A percentile compares a stretch with the other conserved stretches of the same genome.
Conservation (phyloP, 2,113 vertebrate species). For the Passer domesticus region DNA sequence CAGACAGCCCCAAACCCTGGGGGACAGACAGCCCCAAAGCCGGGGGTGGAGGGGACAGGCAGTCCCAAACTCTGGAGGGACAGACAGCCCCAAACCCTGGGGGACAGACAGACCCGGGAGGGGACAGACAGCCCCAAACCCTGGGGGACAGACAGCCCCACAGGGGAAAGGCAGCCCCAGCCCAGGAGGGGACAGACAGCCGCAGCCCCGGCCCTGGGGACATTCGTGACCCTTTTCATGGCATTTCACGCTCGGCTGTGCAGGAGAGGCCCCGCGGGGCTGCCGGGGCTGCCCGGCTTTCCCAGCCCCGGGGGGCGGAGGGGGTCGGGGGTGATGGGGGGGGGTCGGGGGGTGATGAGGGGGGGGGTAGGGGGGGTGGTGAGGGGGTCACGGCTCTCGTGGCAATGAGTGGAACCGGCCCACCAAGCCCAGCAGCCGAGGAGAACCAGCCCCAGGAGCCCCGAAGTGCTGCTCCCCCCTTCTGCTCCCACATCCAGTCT, state of each 20-base stretch:
- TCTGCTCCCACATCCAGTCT: not conserved
- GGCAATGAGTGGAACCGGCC: not conserved
- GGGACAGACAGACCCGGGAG: no score
- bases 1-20: no score
- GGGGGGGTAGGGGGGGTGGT: not conserved
- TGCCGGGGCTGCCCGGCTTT: not conserved
- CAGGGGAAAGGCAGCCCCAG: not conserved
- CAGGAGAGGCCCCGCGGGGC: not conserved
- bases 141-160: no score
- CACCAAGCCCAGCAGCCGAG: not conserved
- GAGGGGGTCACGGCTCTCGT: not conserved
- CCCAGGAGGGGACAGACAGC: not conserved
- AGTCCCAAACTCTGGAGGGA: no score
- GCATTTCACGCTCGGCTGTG: conserved; percentile 2
- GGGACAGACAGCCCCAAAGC: no score
- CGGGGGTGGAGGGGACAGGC: no score
- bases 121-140: no score
- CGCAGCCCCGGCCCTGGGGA: no score
- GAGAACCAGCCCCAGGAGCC: not conserved
- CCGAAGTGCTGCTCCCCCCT: not conserved
- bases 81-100: no score
- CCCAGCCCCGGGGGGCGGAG: not conserved
- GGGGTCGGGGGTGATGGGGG: not conserved
- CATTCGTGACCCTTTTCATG: not conserved
- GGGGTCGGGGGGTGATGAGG: not conserved